Evolutionary conservation across 2,797 vertebrate species (phyloP).

Genomic region (Pseudochaenichthys georgianus): DNA sequence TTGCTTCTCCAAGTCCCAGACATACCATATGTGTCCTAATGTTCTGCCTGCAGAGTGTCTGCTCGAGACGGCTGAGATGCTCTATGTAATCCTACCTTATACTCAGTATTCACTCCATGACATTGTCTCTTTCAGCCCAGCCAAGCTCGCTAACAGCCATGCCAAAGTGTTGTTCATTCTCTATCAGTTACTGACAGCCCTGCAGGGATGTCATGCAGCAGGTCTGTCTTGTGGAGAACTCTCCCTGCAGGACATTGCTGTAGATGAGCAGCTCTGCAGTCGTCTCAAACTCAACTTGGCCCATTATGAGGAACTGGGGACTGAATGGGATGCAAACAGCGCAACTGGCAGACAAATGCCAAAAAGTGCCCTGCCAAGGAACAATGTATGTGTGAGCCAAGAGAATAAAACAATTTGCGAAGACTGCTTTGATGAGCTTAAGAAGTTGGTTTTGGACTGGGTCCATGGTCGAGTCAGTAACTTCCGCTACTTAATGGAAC

Average conservation of each 20-base stretch:
- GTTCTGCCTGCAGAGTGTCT: constrained; percentile 91
- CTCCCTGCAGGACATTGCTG: constrained; percentile 90
- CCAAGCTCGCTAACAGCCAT: constrained; percentile 97
- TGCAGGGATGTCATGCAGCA: constrained; percentile 90
- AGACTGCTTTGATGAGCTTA: constrained; percentile 87
- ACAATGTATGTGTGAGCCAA: constrained; percentile 50
- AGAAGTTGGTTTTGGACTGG: constrained; percentile 91
- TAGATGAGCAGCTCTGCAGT: constrained; percentile 96
- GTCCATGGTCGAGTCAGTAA: constrained; percentile 94
- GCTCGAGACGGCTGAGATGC: constrained; percentile 89
- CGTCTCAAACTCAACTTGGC: constrained; percentile 89
- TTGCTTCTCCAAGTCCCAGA: constrained; percentile 70
- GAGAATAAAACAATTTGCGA: constrained; percentile 71
- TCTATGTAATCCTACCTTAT: constrained; percentile 92
- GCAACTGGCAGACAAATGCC: constrained; percentile 53
- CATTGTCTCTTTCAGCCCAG: constrained; percentile 95
- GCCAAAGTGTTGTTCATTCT: constrained; percentile 98
- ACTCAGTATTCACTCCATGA: constrained; percentile 94
- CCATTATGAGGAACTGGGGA: constrained; percentile 83
- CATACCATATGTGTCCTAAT: constrained; percentile 85
- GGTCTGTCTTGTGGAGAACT: constrained; percentile 94
- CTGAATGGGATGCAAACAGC: constrained; percentile 46
- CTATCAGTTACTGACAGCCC: constrained; percentile 93
- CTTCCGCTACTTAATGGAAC: constrained; percentile 94
- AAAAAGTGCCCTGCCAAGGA: constrained; percentile 59